Conservation (phyloP, 1,140 invertebrate genomes). For the Hyposmocoma kahamanoa region DNA sequence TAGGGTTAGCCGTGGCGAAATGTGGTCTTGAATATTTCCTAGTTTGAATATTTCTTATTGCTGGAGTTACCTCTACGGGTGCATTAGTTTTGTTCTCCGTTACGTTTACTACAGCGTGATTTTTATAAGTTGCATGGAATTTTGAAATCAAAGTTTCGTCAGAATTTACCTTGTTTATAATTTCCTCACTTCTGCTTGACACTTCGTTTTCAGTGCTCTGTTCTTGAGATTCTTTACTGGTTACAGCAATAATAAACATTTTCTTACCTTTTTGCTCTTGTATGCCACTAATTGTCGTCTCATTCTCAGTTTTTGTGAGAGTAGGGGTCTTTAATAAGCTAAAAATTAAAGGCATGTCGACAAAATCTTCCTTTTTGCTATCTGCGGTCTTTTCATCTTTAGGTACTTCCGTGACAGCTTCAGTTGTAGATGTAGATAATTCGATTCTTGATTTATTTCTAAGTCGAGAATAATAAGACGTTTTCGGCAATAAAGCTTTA, state of each 20-base stretch:
- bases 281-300: no score
- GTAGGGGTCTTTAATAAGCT: conserved; percentile 34
- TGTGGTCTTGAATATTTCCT: conserved; percentile 46
- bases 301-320: conserved; percentile 12
- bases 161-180: conserved; percentile 30
- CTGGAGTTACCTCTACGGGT: conserved; percentile 23
- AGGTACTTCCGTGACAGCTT: conserved; percentile 15
- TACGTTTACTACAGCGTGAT: conserved; percentile 20
- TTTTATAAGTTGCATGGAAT: conserved; percentile 58
- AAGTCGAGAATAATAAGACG: conserved; percentile 50
- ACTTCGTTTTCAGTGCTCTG: conserved; percentile 36
- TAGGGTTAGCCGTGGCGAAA: conserved; percentile 20
- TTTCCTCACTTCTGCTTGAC: conserved; percentile 30
- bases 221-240: conserved; percentile 46
- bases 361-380: conserved; percentile 41
- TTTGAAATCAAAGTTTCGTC: conserved; percentile 36
- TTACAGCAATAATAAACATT: conserved; percentile 40
- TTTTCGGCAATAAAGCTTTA: conserved; percentile 36
- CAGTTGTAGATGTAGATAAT: conserved; percentile 21
- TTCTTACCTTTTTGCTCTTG: conserved; percentile 13
- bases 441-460: conserved; percentile 32
- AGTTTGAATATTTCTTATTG: conserved; percentile 52
- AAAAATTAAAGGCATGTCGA: conserved; percentile 47
- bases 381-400: conserved; percentile 21
- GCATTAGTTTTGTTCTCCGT: conserved; percentile 22